phyloP scores from a whole-genome alignment of 2,113 vertebrate species.

The Scopus umbretta region DNA sequence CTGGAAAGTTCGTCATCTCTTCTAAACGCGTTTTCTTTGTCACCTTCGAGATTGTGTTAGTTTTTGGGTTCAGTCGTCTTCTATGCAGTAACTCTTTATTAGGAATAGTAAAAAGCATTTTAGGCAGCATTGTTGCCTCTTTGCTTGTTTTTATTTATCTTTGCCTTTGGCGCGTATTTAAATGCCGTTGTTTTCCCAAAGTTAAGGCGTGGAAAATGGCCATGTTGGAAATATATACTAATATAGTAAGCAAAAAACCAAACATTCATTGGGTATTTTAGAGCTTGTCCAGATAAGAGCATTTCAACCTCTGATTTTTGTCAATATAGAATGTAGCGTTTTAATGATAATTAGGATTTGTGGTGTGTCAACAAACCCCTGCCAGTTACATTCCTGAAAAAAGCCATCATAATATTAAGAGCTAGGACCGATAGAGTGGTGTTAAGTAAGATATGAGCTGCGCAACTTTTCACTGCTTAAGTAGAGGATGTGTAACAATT shows the following conservation, averaged over 20 bases:
- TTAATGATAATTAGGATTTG: conserved; percentile 31
- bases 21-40: background rate
- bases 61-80: background rate
- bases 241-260: background rate
- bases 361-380: background rate
- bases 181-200: background rate
- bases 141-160: background rate
- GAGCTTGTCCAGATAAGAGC: background rate
- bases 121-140: background rate
- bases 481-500: background rate
- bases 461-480: background rate
- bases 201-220: background rate
- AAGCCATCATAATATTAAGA: conserved; percentile 40
- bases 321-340: background rate
- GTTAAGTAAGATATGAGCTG: background rate
- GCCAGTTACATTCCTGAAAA: conserved; percentile 10
- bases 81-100: background rate
- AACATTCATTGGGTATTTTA: background rate
- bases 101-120: background rate
- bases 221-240: background rate
- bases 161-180: background rate
- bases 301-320: background rate
- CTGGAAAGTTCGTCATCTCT: background rate
- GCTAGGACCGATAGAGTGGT: background rate
- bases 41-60: background rate